Base-by-base conservation (phyloP, 2,797 vertebrate species). In the Lepilemur septentrionalis region DNA sequence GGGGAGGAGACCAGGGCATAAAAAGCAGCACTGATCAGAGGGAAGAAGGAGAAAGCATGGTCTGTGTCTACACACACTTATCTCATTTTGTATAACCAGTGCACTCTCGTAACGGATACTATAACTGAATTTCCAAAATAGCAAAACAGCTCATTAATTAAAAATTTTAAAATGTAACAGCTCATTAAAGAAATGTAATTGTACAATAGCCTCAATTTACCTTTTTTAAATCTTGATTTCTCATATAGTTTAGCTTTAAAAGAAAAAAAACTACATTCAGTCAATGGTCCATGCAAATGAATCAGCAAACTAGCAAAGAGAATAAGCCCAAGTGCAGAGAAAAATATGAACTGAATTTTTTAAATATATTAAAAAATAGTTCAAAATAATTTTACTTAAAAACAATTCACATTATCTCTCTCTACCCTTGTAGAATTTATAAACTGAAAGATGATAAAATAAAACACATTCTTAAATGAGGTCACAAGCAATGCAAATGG, bases 141-240 rank as follows among this genome's bases (percentile, higher is more conserved):
- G 52, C 38, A 85, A 46, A 86, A 67, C 14, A 87, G 18, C n/a
- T 79, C 30, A 65, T 55, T 59, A 35, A 59, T 43, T 88, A 80
- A 79, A 81, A 72, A 15, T 82, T 80, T 59, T 83, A 35, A 84
- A 91, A 86, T 52, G 5, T 89, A 86, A 79, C 50, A 83, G 35
- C 20, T 86, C 25, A 82, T 82, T 76, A 75, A 94, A 89, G 38
- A 85, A 88, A 79, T 4, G 2, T 80, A 86, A 94, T n/a, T 88
- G 48, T 69, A 63, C 6, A 94, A 76, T 41, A 22, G 82, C 22
- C 55, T 87, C 52, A 76, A 55, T 65, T 90, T 67, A 73, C 67
- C 38, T 83, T 93, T 81, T 96, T 52, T 43, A 73, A 91, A 87
- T 83, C 63, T 84, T 89, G 59, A 92, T 76, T 92, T 96, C 94